These are phyloP conservation scores for Calliphora vicina DNA, from an alignment of 1,140 invertebrate species.

Conservation along the genomic window DNA sequence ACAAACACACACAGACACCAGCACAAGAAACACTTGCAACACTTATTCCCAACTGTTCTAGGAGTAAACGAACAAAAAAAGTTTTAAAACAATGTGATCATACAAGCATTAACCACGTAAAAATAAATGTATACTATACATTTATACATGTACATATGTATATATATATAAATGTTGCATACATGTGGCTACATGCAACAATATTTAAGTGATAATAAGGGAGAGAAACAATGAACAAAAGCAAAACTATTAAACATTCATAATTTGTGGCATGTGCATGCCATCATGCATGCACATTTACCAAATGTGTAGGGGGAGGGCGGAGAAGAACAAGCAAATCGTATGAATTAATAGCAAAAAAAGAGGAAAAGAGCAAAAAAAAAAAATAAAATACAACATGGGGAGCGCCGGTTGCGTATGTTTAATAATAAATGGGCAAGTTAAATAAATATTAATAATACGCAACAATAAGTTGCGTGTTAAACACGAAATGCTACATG, in stretches of 20 bases:
- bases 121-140: not conserved
- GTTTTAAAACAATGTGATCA: not conserved
- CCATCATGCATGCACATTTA: not conserved
- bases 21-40: not conserved
- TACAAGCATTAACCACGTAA: not conserved
- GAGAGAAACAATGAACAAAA: not conserved
- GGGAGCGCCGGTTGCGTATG: conserved; percentile 3
- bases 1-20: not conserved
- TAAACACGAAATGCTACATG: not conserved
- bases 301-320: too few relatives aligned
- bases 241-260: not conserved
- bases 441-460: conserved; percentile 11
- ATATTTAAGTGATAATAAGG: not conserved
- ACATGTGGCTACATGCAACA: not conserved
- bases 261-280: conserved; percentile 3
- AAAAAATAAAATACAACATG: not conserved
- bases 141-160: not conserved
- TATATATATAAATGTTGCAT: not conserved
- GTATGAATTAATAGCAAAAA: not conserved
- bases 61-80: not conserved
- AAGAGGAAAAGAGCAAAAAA: too few relatives aligned
- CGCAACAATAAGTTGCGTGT: conserved; percentile 8
- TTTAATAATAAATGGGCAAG: not conserved
- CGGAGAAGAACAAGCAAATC: not conserved
- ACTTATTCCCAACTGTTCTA: not conserved